Conservation (phyloP, 2,888 invertebrate genomes). For the Strigamia crassipes region DNA sequence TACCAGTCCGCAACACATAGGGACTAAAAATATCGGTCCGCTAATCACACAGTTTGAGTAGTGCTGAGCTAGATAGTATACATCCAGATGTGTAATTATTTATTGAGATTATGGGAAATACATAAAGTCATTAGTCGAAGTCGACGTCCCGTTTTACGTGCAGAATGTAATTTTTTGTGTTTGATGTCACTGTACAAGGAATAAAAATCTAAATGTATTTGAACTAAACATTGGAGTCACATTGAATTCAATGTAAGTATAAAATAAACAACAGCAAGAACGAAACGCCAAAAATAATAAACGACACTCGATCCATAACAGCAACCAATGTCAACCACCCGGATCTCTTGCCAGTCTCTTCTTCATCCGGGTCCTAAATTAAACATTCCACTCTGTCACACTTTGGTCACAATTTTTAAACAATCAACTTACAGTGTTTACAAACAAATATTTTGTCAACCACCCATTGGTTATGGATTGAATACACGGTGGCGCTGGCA, state of each 20-base stretch:
- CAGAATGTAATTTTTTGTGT: background rate
- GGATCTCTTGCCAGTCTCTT: background rate
- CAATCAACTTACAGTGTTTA: background rate
- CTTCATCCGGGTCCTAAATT: constrained; percentile 5
- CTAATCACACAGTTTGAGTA: too few species aligned
- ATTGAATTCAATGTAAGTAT: background rate
- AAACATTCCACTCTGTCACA: background rate
- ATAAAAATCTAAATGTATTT: background rate
- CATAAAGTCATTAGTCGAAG: background rate
- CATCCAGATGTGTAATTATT: background rate
- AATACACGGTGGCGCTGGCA: background rate
- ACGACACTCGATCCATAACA: background rate
- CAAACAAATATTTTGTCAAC: background rate
- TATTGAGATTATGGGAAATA: background rate
- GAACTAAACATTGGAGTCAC: background rate
- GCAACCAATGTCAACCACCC: background rate
- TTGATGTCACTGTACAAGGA: background rate
- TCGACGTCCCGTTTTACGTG: background rate
- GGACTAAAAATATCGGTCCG: too few species aligned
- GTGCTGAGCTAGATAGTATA: too few species aligned
- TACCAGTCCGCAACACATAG: too few species aligned
- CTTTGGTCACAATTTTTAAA: too few species aligned
- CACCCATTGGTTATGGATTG: background rate
- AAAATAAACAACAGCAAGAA: constrained; percentile 20
- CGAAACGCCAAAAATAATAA: background rate